Base-by-base conservation (phyloP, 2,888 invertebrate genomes). In the Keiferia lycopersicella region DNA sequence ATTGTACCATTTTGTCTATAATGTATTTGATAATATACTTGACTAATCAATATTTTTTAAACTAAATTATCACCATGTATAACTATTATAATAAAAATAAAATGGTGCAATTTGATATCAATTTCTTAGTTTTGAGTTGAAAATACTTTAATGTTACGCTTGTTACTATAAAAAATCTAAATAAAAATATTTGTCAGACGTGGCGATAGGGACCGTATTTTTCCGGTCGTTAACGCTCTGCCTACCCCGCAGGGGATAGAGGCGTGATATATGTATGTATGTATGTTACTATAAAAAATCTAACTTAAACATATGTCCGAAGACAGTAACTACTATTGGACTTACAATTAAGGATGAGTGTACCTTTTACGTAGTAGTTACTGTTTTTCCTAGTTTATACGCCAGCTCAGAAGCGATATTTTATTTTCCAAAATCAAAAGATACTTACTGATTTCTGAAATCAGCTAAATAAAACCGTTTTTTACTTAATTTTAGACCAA, bases 1-100 rank as follows among this genome's bases (percentile, higher is more conserved):
- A 63, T 58, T 63, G 18, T 8, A 51, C 16, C 22, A 26, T 50
- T 34, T 61, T 39, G 2, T 50, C 11, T n/a, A 48, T 48, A 50
- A 59, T 12, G 8, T n/a, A 18, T n/a, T 16, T 60, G n/a, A n/a
- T n/a, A n/a, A n/a, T n/a, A n/a, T n/a, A n/a, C n/a, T n/a, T n/a
- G n/a, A 18, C 16, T 41, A 26, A 60, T 30, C 2, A 26, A 26
- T 16, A 61, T 16, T 61, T 12, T 58, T 41, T 12, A 22, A 45
- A 41, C 4, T 18, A 22, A 11, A 16, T 34, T 34, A 56, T 12
- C 22, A 56, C n/a, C 3, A 30, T 30, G 56, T 41, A 41, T 41
- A 41, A 41, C 41, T 41, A 41, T 41, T 41, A 41, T 41, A 12
- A 41, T n/a, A 16, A 4, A 1, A 45, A 45, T 26, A 45, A n/a